Base-by-base conservation (phyloP, 2,888 invertebrate species). In the Athalia cordata region DNA sequence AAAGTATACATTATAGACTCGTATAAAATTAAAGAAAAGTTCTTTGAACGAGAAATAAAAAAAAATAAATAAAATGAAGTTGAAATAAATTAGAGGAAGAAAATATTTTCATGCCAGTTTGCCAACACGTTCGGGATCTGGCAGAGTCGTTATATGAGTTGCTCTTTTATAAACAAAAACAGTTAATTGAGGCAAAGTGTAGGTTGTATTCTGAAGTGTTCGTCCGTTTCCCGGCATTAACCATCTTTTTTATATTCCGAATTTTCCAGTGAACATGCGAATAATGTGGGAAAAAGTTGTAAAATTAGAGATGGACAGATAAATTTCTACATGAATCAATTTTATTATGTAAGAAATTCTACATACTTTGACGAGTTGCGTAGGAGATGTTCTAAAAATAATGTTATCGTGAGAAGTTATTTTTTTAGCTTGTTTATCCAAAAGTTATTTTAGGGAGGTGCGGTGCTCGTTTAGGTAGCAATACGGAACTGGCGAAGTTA, bases 71-170 rank as follows among this genome's bases (percentile, higher is more conserved):
- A 43, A 68, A 67, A 49, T 47, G 11, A 43, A 68, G 52, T 9
- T 55, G 55, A 29, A 29, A 29, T 29, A 29, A 29, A 29, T 29
- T 29, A 29, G 29, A 29, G 29, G 29, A 29, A 59, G 59, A 72
- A 72, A 72, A 72, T 72, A 72, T 72, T 45, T 59, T 72, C 59
- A 68, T 72, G 72, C 72, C 29, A 57, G 47, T 59, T 72, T 59
- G 72, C 52, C 5, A 68, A 55, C 9, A 15, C 55, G 50, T 50
- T 68, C 68, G 29, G 29, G 0, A 29, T 29, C n/a, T n/a, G n/a
- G 29, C 29, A 29, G 29, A 29, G 29, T 2, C 29, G 29, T 2
- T 29, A 2, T 29, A 29, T n/a, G 11, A n/a, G 9, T 55, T 7
- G 55, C n/a, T n/a, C n/a, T n/a, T 55, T 43, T 13, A 29, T n/a